phyloP scores from a whole-genome alignment of 2,888 invertebrate genomes.

The Rutpela maculata region DNA sequence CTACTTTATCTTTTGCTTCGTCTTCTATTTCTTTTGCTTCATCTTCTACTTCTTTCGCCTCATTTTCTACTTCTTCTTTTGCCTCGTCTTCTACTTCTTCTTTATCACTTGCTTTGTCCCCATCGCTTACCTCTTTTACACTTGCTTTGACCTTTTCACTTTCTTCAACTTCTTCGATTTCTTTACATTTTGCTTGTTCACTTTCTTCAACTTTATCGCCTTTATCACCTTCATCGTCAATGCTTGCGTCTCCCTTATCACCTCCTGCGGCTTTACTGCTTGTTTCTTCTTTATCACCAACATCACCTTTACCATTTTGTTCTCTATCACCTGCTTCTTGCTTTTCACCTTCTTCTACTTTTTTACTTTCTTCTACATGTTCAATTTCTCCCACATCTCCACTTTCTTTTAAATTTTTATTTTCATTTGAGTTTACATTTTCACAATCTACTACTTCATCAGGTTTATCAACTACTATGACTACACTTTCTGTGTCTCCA shows the following conservation, averaged over 20 bases:
- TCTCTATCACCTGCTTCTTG: slow-evolving; percentile 33
- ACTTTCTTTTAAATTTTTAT: neutral
- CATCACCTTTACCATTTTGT: slow-evolving; percentile 13
- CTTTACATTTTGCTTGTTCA: neutral
- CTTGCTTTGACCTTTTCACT: neutral
- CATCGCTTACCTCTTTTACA: neutral
- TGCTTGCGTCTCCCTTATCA: slow-evolving; percentile 31
- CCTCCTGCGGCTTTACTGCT: slow-evolving; percentile 16
- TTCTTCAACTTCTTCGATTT: neutral
- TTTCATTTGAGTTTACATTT: neutral
- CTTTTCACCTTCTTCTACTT: slow-evolving; percentile 14
- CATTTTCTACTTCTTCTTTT: neutral
- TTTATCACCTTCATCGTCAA: neutral
- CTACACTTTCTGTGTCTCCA: neutral
- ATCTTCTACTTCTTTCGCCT: too few relatives aligned
- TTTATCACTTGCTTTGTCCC: neutral
- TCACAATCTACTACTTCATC: neutral
- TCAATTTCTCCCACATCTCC: neutral
- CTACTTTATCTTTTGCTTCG: neutral
- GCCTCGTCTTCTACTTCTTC: neutral
- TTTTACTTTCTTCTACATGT: neutral
- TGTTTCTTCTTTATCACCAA: slow-evolving; percentile 8
- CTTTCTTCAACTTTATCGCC: neutral
- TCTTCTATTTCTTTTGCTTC: neutral
- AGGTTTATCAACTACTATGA: neutral